A percentile compares a stretch with the other conserved stretches of the same genome.
phyloP scores from a whole-genome alignment of 2,113 vertebrate genomes.

The Nestor notabilis region DNA sequence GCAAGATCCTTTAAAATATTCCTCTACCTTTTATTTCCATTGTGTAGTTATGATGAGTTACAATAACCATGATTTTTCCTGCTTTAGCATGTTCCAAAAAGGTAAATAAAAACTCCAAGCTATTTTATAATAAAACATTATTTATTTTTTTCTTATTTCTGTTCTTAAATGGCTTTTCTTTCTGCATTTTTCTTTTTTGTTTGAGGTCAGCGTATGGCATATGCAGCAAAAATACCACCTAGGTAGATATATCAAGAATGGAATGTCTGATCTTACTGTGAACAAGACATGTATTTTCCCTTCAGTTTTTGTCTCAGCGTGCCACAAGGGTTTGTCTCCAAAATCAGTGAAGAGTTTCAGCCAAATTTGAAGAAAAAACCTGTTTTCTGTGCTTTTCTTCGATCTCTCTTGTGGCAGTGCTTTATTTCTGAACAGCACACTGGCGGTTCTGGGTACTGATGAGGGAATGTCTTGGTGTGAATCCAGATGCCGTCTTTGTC shows the following conservation, averaged over 20 bases:
- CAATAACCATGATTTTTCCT: neutral
- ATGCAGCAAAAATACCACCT: neutral
- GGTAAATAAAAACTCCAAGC: neutral
- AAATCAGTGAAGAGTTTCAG: neutral
- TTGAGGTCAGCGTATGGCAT: neutral
- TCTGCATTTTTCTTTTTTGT: neutral
- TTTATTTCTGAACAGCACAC: neutral
- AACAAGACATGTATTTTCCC: neutral
- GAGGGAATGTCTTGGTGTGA: neutral
- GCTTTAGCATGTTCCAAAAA: neutral
- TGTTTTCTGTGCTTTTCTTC: neutral
- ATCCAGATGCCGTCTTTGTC: neutral
- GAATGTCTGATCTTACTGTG: neutral
- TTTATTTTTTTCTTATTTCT: neutral
- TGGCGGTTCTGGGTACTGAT: neutral
- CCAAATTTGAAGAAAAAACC: neutral
- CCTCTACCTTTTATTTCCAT: neutral
- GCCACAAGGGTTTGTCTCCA: neutral
- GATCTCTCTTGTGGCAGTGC: neutral
- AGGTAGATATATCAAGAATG: neutral
- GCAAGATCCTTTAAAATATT: neutral
- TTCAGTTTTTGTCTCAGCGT: neutral
- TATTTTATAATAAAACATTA: neutral
- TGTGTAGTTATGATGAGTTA: neutral
- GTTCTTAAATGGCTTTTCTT: neutral